A percentile compares a stretch with the other conserved stretches of the same genome.
Conservation (phyloP, 92 coral and sea anemone genomes). For the Epizoanthus ramosus region DNA sequence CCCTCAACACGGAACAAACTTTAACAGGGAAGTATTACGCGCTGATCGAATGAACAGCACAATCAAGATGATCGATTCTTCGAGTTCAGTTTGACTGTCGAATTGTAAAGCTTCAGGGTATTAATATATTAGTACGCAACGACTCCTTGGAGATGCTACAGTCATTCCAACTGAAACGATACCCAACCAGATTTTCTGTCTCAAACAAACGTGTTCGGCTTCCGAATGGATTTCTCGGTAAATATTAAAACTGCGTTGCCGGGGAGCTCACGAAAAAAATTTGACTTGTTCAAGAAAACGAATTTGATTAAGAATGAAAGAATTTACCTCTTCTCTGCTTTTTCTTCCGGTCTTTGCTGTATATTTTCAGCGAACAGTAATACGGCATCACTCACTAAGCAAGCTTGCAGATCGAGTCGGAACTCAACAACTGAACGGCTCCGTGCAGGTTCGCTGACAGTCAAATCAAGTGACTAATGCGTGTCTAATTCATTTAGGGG, state of each 20-base stretch:
- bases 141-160: neutral
- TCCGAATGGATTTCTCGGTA: constrained; percentile 35
- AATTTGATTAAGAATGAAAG: neutral
- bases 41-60: constrained; percentile 13
- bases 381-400: constrained; percentile 18
- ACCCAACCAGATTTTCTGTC: constrained; percentile 15
- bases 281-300: constrained; percentile 9
- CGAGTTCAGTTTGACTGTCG: neutral
- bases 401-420: constrained; percentile 27
- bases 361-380: constrained; percentile 38
- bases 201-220: constrained; percentile 23
- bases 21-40: constrained; percentile 41
- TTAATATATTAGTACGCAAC: neutral
- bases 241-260: constrained; percentile 38
- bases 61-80: neutral
- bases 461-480: constrained; percentile 29
- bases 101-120: neutral
- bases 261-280: constrained; percentile 29
- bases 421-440: constrained; percentile 18
- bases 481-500: constrained; percentile 22
- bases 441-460: constrained; percentile 25
- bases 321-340: constrained; percentile 36
- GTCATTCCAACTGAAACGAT: constrained; percentile 19
- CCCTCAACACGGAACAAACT: constrained; percentile 37
- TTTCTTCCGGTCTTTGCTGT: constrained; percentile 38